Evolutionary conservation across 2,888 invertebrate species (phyloP).

Genomic region (Brenthis daphne): DNA sequence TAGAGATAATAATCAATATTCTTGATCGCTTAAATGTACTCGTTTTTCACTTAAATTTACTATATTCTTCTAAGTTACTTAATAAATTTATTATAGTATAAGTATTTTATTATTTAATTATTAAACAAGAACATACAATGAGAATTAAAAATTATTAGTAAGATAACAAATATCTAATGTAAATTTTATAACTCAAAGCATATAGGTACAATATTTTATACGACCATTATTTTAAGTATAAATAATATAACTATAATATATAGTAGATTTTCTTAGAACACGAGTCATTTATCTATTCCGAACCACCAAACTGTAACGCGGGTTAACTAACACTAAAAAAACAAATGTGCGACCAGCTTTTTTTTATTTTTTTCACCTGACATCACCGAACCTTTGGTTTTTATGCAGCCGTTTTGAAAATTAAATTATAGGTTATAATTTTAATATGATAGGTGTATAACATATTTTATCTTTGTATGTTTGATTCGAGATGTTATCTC

Average conservation of each 20-base stretch:
- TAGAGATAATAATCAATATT: too few species aligned
- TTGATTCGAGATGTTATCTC: constrained; percentile 68
- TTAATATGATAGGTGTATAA: constrained; percentile 80
- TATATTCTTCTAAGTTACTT: too few species aligned
- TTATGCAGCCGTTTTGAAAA: constrained; percentile 73
- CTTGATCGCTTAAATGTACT: too few species aligned
- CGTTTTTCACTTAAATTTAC: too few species aligned
- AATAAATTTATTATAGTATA: too few species aligned
- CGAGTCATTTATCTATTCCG: constrained; percentile 64
- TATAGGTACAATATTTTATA: too few species aligned
- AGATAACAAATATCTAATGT: too few species aligned
- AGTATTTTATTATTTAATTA: too few species aligned
- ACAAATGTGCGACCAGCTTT: constrained; percentile 69
- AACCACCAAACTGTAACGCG: constrained; percentile 62
- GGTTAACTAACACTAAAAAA: constrained; percentile 69
- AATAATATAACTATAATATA: constrained; percentile 55
- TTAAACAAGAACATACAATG: too few species aligned
- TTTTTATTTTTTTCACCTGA: constrained; percentile 72
- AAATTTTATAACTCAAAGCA: too few species aligned
- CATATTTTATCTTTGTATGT: constrained; percentile 65
- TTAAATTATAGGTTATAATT: constrained; percentile 82
- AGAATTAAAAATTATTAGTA: too few species aligned
- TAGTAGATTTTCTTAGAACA: constrained; percentile 64
- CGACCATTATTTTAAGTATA: constrained; percentile 6
- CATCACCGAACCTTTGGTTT: constrained; percentile 71